Evolutionary conservation across 2,113 vertebrate species (phyloP).

Genomic region (Tyto alba): DNA sequence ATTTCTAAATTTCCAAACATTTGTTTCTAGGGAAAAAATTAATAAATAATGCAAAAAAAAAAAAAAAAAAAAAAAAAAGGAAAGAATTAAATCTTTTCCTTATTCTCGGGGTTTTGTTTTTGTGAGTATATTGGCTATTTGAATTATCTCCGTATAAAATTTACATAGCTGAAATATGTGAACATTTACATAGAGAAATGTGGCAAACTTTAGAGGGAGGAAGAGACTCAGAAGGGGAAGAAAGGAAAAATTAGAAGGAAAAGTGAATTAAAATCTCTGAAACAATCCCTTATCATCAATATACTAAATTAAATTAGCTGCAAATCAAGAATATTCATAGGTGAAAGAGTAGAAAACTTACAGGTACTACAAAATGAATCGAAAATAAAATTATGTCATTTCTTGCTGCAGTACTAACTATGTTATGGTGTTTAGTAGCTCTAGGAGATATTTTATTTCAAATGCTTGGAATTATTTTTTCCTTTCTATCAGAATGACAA

Average conservation of each 20-base stretch:
- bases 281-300: background rate
- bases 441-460: background rate
- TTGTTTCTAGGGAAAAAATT: background rate
- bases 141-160: background rate
- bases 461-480: background rate
- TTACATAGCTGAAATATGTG: background rate
- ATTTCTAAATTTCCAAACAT: background rate
- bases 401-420: background rate
- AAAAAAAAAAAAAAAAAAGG: no score
- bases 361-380: background rate
- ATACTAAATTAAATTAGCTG: background rate
- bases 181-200: background rate
- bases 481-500: background rate
- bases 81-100: background rate
- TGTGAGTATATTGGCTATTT: background rate
- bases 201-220: background rate
- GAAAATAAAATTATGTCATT: background rate
- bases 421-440: accelerated
- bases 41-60: background rate
- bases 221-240: background rate
- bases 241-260: background rate
- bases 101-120: background rate
- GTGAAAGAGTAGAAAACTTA: background rate
- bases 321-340: background rate
- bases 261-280: background rate